Evolutionary conservation across 2,113 vertebrate species (phyloP), one percentile per base, ranked within the genome.

Genomic region (Crypturellus undulatus): DNA sequence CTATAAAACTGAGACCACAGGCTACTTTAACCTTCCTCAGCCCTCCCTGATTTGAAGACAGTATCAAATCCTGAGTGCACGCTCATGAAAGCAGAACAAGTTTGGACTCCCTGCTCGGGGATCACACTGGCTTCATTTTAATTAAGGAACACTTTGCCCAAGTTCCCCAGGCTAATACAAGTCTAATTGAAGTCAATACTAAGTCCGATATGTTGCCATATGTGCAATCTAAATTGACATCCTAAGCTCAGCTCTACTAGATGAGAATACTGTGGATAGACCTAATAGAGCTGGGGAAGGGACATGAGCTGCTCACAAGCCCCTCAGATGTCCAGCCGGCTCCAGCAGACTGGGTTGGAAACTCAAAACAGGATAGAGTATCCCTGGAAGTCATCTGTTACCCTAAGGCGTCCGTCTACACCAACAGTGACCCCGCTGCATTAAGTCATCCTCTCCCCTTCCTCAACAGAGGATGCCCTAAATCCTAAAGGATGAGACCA

Each of bases 121-220:
- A 91, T 77, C 75, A 87, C 30, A 28, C 70, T 89, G 79, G 49
- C 28, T 91, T 87, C 59, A 63, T 94, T 93, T 89, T 95, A 95
- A 96, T 94, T 97, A 94, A 94, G 49, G 77, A 94, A 85, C 70
- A 73, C 59, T 91, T 92, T 2, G 3, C 81, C 73, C 64, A 78
- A 59, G 42, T 85, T 91, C 68, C 79, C 71, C 43, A 87, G 81
- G 71, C 45, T 94, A 89, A 92, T 28, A 59, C 79, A 77, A 73
- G 54, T 26, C 78, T 96, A 95, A 96, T 10, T 96, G 90, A 93
- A 93, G 89, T 89, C 89, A 93, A 89, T 87, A 75, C 45, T 24
- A 80, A 80, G 71, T 76, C 79, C 59, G 90, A 85, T 83, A 73
- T 2, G 0, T 87, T 83, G 71, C 79, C 79, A 60, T 83, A 78